Conservation (phyloP, 1,140 invertebrate genomes). For the Maniola jurtina region DNA sequence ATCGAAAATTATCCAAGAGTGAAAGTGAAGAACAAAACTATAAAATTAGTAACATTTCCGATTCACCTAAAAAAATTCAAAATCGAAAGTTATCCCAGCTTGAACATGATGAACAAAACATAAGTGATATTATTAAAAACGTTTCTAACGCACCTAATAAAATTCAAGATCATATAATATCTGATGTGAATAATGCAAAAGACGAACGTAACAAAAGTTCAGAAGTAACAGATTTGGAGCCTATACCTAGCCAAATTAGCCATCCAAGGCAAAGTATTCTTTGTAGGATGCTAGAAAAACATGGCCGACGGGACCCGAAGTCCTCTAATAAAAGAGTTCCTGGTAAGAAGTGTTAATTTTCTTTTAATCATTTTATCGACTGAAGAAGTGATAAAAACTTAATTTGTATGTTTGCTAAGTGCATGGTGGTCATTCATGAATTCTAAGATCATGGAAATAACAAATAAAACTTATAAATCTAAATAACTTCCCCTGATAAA, state of each 20-base stretch:
- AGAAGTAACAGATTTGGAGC: conserved; percentile 20
- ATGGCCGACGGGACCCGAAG: conserved; percentile 43
- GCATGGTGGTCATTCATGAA: too few species aligned
- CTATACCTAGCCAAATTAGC: neutral
- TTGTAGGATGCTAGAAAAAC: conserved; percentile 58
- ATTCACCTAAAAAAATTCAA: neutral
- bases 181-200: neutral
- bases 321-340: conserved; percentile 42
- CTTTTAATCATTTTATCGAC: too few species aligned
- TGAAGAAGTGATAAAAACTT: too few species aligned
- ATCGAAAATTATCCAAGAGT: conserved; percentile 1
- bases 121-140: neutral
- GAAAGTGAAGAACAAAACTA: neutral
- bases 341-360: conserved; percentile 39
- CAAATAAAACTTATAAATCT: too few species aligned
- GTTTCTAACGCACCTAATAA: neutral
- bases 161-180: neutral
- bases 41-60: neutral
- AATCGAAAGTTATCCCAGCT: neutral
- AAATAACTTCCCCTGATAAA: too few species aligned
- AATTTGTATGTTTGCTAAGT: too few species aligned
- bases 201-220: neutral
- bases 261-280: conserved; percentile 52
- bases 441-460: too few species aligned
- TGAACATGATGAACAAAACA: neutral